Conservation (phyloP, 2,888 invertebrate species). For the Tortricodes alternella region DNA sequence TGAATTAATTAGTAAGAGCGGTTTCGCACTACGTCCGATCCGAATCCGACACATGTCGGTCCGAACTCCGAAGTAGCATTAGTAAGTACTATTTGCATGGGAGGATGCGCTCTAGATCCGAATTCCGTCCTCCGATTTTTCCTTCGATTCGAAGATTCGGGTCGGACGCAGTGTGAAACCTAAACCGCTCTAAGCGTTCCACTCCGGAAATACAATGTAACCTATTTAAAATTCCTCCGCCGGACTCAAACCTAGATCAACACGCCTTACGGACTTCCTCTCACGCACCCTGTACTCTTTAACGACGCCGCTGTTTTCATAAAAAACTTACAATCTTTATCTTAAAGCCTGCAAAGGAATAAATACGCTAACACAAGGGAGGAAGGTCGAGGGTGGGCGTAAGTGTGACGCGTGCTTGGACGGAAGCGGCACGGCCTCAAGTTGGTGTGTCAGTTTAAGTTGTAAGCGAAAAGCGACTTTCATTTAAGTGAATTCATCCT, state of each 20-base stretch:
- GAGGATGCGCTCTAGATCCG: too few species aligned
- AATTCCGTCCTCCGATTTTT: too few species aligned
- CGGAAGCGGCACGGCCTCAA: slow-evolving; percentile 29
- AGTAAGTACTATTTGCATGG: too few species aligned
- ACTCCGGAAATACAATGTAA: neutral
- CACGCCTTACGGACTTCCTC: slow-evolving; percentile 25
- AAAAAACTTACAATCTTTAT: slow-evolving; percentile 27
- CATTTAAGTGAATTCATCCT: too few species aligned
- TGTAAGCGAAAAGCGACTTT: neutral
- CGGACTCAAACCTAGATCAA: slow-evolving; percentile 22
- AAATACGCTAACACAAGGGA: neutral
- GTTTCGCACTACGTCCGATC: too few species aligned
- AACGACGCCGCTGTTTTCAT: slow-evolving; percentile 16
- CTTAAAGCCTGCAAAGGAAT: neutral
- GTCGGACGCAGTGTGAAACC: too few species aligned
- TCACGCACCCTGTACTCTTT: slow-evolving; percentile 22
- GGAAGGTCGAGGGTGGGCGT: slow-evolving; percentile 10
- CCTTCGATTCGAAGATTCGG: too few species aligned
- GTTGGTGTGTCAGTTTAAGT: slow-evolving; percentile 7
- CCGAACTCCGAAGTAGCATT: too few species aligned
- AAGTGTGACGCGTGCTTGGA: slow-evolving; percentile 1
- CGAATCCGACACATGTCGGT: too few species aligned
- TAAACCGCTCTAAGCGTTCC: neutral
- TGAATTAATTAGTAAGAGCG: too few species aligned
- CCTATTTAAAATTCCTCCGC: slow-evolving; percentile 10